phyloP scores from a whole-genome alignment of 2,888 invertebrate species.

The Drosophila anceps region DNA sequence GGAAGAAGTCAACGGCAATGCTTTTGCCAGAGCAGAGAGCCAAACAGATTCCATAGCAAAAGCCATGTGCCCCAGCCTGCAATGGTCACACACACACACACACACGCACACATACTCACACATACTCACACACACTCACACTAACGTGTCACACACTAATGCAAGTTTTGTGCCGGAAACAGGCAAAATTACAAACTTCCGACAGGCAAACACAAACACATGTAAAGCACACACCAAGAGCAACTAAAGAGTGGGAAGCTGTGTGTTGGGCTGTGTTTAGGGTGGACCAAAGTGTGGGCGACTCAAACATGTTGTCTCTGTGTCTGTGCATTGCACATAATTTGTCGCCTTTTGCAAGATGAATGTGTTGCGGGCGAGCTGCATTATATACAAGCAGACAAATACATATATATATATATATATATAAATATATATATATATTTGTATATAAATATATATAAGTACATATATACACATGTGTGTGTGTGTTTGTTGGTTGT shows the following conservation, averaged over 20 bases:
- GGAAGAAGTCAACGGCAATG: slow-evolving; percentile 83
- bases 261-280: background rate
- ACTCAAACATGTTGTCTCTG: slow-evolving; percentile 64
- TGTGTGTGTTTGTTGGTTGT: slow-evolving; percentile 34
- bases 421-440: background rate
- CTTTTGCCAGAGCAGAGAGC: slow-evolving; percentile 37
- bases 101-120: slow-evolving; percentile 6
- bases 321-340: slow-evolving; percentile 76
- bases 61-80: slow-evolving; percentile 39
- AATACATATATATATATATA: slow-evolving; percentile 1
- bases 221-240: slow-evolving; percentile 62
- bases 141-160: slow-evolving; percentile 65
- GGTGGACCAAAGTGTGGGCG: slow-evolving; percentile 27
- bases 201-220: slow-evolving; percentile 79
- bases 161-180: slow-evolving; percentile 84
- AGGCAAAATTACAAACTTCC: slow-evolving; percentile 85
- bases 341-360: slow-evolving; percentile 80
- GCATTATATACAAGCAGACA: slow-evolving; percentile 44
- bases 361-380: slow-evolving; percentile 68
- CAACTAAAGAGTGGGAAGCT: background rate
- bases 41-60: slow-evolving; percentile 54
- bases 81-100: slow-evolving; percentile 36
- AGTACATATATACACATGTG: background rate
- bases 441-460: too few species aligned
- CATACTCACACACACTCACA: slow-evolving; percentile 13